These are phyloP conservation scores for Tenthredo distinguenda DNA, from an alignment of 2,888 invertebrate genomes.

Conservation along the genomic window DNA sequence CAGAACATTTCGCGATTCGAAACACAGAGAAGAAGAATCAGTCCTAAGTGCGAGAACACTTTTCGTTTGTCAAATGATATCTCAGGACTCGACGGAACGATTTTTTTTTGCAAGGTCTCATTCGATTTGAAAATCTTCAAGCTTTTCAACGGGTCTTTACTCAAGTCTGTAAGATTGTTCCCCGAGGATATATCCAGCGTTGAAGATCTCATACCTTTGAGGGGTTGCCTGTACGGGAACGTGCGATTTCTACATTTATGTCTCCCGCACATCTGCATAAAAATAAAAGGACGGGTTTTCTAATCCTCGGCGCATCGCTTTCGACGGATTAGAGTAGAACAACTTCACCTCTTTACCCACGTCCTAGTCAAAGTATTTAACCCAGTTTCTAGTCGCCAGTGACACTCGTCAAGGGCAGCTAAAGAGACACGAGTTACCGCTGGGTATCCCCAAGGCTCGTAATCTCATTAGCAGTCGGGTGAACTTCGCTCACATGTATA, in stretches of 20 bases:
- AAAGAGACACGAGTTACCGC: slow-evolving; percentile 48
- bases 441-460: slow-evolving; percentile 42
- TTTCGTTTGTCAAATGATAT: neutral
- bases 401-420: slow-evolving; percentile 41
- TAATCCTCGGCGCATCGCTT: neutral
- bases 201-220: neutral
- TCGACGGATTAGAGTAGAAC: neutral
- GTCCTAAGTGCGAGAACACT: neutral
- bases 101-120: neutral
- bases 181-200: neutral
- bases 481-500: slow-evolving; percentile 3
- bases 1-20: neutral
- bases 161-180: neutral
- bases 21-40: neutral
- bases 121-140: neutral
- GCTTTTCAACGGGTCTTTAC: neutral
- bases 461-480: slow-evolving; percentile 46
- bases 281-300: neutral
- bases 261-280: neutral
- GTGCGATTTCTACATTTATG: neutral
- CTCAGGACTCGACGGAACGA: neutral
- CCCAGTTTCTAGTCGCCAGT: slow-evolving; percentile 44
- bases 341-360: slow-evolving; percentile 25
- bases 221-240: neutral
- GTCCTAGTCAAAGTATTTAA: slow-evolving; percentile 42